Evolutionary conservation across 2,888 invertebrate species (phyloP).

Genomic region (Anthophora plumipes): DNA sequence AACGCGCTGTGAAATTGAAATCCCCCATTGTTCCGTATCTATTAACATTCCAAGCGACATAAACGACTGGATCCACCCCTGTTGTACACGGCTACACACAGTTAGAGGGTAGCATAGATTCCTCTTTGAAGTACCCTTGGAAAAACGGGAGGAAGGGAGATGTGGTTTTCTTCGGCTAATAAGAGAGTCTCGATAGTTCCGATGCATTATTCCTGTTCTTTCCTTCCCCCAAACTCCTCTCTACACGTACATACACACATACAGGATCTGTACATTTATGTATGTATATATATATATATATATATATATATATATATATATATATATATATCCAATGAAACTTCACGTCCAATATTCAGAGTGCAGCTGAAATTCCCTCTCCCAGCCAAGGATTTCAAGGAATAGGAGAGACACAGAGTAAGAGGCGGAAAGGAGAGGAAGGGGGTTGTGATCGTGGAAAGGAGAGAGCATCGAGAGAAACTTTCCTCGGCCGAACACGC

Average conservation of each 20-base stretch:
- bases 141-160: too few species aligned
- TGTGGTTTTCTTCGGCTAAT: constrained; percentile 37
- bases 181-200: constrained; percentile 49
- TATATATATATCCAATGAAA: constrained; percentile 46
- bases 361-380: constrained; percentile 57
- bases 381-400: constrained; percentile 59
- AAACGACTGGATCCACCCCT: too few species aligned
- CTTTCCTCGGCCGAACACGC: constrained; percentile 48
- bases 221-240: neutral
- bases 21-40: constrained; percentile 40
- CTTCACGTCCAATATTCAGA: constrained; percentile 68
- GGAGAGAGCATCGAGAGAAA: constrained; percentile 30
- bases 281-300: neutral
- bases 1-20: constrained; percentile 56
- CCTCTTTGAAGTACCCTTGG: too few species aligned
- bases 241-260: neutral
- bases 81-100: too few species aligned
- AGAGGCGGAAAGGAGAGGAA: constrained; percentile 1
- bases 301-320: neutral
- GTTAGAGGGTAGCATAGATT: too few species aligned
- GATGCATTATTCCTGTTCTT: constrained; percentile 50
- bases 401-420: neutral
- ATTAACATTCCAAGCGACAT: constrained; percentile 45
- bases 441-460: too few species aligned
- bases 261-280: too few species aligned